Evolutionary conservation across 2,113 vertebrate genomes (phyloP), one percentile per base, ranked within the genome.

Genomic region (Falcunculus frontatus): DNA sequence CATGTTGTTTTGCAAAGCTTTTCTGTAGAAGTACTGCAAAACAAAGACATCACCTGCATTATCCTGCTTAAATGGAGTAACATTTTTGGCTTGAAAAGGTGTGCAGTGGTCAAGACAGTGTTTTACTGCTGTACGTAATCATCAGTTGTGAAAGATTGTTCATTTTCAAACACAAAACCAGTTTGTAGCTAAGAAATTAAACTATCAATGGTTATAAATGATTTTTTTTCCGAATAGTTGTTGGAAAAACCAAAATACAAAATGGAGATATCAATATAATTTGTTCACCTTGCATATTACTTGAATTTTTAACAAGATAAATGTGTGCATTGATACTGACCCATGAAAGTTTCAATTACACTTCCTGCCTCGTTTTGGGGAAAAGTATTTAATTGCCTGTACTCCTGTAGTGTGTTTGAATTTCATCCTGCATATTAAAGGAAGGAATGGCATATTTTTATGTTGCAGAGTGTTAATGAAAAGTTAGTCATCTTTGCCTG

Each of bases 321-420:
- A 95, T 49, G 52, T 64, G 57, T 92, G 70, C 56, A 21, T 85
- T 95, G 93, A 86, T 96, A 63, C 7, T 22, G 62, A 85, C 33
- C 35, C 69, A 70, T 91, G 60, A 89, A 98, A 98, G 95, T 98
- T 97, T 64, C 74, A 80, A 67, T 91, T 89, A 79, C 26, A 32
- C 82, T 95, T 97, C 95, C 93, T 97, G 95, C 92, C 67, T 95
- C 3, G 0, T 91, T 93, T 93, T 89, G 49, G 77, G 75, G 37
- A 94, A 91, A 76, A 46, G 85, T 96, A 2, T 95, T 92, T 75
- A 82, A 91, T 96, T 92, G 95, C 96, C 94, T 97, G 92, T 50
- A 8, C 33, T 86, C 81, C 11, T 15, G 9, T 21, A 72, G 83
- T 9, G 5, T 68, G 81, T 81, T 90, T 81, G 85, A 93, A 89